Conservation (phyloP, 2,113 vertebrate genomes). For the Stictonetta naevosa region DNA sequence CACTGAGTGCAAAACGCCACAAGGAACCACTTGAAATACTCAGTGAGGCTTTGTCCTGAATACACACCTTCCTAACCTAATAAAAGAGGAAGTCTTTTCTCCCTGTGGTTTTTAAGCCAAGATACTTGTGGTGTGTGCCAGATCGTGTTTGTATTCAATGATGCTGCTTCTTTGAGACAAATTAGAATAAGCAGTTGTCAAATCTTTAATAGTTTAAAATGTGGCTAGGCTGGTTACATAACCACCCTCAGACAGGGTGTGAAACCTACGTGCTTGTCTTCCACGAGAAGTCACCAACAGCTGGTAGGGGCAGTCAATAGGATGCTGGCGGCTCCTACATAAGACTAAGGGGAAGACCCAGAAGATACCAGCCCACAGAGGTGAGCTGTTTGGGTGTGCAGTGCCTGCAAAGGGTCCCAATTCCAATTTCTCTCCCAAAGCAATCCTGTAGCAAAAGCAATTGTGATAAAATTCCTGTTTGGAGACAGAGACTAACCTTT, state of each 20-base stretch:
- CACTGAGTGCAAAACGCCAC: neutral
- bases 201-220: neutral
- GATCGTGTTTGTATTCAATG: neutral
- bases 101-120: neutral
- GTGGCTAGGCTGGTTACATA: neutral
- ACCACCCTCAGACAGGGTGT: neutral
- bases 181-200: neutral
- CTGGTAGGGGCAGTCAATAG: neutral
- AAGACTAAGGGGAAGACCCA: neutral
- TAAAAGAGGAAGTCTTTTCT: neutral
- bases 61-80: neutral
- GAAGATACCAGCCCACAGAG: neutral
- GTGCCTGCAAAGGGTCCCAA: fast-evolving
- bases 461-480: neutral
- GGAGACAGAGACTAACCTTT: neutral
- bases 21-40: neutral
- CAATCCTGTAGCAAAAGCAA: neutral
- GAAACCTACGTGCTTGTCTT: neutral
- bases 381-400: neutral
- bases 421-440: neutral
- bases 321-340: fast-evolving
- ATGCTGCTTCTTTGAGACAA: neutral
- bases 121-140: neutral
- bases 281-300: neutral
- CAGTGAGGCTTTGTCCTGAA: neutral